Evolutionary conservation across 2,888 invertebrate species (phyloP), one percentile per base, ranked within the genome.

Genomic region (Crocallis elinguaria): DNA sequence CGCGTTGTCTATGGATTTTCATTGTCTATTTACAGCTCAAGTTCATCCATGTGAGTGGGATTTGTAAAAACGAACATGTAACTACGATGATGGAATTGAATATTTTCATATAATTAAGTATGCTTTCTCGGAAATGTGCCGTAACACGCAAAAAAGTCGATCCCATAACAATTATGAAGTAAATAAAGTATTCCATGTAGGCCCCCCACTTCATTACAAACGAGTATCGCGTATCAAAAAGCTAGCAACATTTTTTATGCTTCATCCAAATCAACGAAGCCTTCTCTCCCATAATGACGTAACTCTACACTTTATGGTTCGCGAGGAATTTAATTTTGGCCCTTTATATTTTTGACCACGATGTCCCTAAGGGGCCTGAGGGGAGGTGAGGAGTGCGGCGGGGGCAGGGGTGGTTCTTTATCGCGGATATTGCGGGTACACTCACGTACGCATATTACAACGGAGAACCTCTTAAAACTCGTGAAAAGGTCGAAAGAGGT

Each of bases 341-440:
- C 81, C 79, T 84, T 84, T 86, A 82, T 82, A 83, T 84, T 85
- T 86, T 86, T 86, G 87, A 87, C 87, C 86, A 83, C 75, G 73
- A 63, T 53, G 67, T 69, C 64, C 72, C 42, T 42, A 21, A 17
- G 32, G 33, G 53, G 43, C 9, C 16, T 19, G 42, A 19, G 30
- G 42, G 17, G 42, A 25, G 0, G 57, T 56, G 56, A 54, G 57
- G 59, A 55, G 38, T 14, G n/a, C 11, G 23, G 33, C 49, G 44
- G 49, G 33, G 42, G 37, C 3, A n/a, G 50, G 57, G 57, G 60
- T 55, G 66, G 73, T 76, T 80, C 77, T 82, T 82, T 82, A 81
- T 78, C 79, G 71, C 66, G 72, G 70, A 70, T 74, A 79, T 77
- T 76, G 75, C 62, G 75, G 76, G 71, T 63, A 73, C 73, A 70